Evolutionary conservation across 2,888 invertebrate species (phyloP).

Genomic region (Herminia tarsipennalis): DNA sequence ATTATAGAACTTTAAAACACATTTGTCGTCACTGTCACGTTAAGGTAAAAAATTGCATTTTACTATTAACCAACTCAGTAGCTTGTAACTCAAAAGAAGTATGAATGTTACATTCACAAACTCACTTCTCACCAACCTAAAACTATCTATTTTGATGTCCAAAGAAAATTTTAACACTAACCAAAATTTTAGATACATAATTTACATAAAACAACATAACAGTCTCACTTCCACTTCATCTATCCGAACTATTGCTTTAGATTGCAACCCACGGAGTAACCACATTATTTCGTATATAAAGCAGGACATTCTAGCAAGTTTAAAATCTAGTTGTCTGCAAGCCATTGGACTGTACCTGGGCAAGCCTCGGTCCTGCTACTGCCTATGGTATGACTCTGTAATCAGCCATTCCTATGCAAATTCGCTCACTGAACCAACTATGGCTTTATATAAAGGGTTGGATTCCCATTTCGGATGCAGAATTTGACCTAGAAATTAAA

Average conservation of each 20-base stretch:
- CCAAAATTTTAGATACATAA: no score
- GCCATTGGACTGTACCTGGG: slow-evolving; percentile 47
- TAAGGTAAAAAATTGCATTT: no score
- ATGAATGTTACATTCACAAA: no score
- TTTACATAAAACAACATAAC: no score
- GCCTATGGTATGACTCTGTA: slow-evolving; percentile 78
- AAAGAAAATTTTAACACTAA: no score
- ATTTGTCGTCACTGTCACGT: no score
- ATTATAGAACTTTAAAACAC: no score
- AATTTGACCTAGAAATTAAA: slow-evolving; percentile 32
- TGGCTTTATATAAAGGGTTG: slow-evolving; percentile 73
- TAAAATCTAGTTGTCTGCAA: slow-evolving; percentile 52
- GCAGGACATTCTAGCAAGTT: slow-evolving; percentile 46
- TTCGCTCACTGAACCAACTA: slow-evolving; percentile 80
- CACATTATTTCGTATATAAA: slow-evolving; percentile 41
- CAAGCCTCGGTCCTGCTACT: slow-evolving; percentile 61
- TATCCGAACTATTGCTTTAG: not conserved
- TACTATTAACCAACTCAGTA: no score
- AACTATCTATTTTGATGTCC: no score
- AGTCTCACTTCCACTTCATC: no score
- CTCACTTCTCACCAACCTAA: no score
- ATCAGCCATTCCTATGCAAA: slow-evolving; percentile 84
- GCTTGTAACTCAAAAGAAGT: no score
- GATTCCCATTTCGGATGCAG: slow-evolving; percentile 41
- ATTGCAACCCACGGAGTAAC: slow-evolving; percentile 13